Percentiles rank a stretch among this genome's conserved stretches.
phyloP scores from a whole-genome alignment of 1,140 invertebrate species.

The Drosophila persimilis region DNA sequence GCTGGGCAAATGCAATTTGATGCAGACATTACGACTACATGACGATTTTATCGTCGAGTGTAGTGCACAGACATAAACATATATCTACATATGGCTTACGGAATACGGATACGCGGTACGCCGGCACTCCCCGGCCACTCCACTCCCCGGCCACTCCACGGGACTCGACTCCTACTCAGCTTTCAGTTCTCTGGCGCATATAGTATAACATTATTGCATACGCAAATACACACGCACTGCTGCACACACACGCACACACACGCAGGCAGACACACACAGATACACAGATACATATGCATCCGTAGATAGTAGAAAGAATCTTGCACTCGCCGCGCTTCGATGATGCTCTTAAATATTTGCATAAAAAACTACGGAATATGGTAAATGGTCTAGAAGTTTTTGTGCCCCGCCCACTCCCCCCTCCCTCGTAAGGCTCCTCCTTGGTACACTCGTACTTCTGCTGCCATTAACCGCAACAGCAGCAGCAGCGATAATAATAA shows the following conservation, averaged over 20 bases:
- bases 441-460: conserved; percentile 9
- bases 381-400: conserved; percentile 76
- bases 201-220: conserved; percentile 14
- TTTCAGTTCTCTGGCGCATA: too few relatives aligned
- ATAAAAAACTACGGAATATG: conserved; percentile 78
- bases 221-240: conserved; percentile 5
- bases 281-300: conserved; percentile 33
- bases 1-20: conserved; percentile 74
- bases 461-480: conserved; percentile 62
- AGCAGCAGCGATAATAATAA: conserved; percentile 56
- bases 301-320: conserved; percentile 41
- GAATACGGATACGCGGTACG: not conserved
- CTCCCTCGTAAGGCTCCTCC: conserved; percentile 4
- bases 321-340: conserved; percentile 69
- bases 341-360: conserved; percentile 80
- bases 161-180: conserved; percentile 8
- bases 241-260: conserved; percentile 6
- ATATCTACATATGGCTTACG: conserved; percentile 72
- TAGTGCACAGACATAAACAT: conserved; percentile 66
- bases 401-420: conserved; percentile 4
- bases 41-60: conserved; percentile 80
- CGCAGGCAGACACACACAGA: not conserved
- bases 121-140: not conserved
- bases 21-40: conserved; percentile 80
- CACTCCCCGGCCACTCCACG: not conserved